Evolutionary conservation across 2,888 invertebrate species (phyloP).

Genomic region (Lepidocyrtinus sp.): DNA sequence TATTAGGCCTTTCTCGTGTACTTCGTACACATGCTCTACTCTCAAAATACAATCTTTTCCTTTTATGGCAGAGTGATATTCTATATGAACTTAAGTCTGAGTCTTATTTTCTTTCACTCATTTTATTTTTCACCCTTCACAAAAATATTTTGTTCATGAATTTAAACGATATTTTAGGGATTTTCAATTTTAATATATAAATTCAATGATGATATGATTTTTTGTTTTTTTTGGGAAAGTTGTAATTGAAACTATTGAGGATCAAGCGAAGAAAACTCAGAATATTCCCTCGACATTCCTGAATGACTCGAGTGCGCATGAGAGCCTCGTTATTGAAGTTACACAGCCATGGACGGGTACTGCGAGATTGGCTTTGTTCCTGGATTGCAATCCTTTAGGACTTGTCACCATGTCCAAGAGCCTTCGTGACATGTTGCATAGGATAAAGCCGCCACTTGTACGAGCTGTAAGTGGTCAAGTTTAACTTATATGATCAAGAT

Average conservation of each 20-base stretch:
- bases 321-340: constrained; percentile 76
- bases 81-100: background rate
- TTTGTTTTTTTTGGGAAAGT: constrained; percentile 66
- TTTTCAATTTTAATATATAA: too few relatives aligned
- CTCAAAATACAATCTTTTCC: constrained; percentile 36
- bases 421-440: constrained; percentile 66
- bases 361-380: constrained; percentile 78
- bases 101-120: constrained; percentile 24
- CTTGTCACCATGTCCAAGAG: constrained; percentile 65
- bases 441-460: constrained; percentile 64
- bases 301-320: constrained; percentile 75
- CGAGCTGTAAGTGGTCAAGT: constrained; percentile 65
- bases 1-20: constrained; percentile 64
- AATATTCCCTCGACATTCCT: constrained; percentile 71
- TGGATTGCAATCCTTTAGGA: constrained; percentile 80
- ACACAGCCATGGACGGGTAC: constrained; percentile 76
- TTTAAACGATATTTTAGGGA: too few relatives aligned
- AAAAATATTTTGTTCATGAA: too few relatives aligned
- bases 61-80: constrained; percentile 53
- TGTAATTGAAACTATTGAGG: constrained; percentile 71
- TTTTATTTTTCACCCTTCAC: background rate
- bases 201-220: too few relatives aligned
- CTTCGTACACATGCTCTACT: constrained; percentile 27
- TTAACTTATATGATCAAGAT: background rate
- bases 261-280: constrained; percentile 71